Conservation (phyloP, 2,113 vertebrate species). For the Tyto alba region DNA sequence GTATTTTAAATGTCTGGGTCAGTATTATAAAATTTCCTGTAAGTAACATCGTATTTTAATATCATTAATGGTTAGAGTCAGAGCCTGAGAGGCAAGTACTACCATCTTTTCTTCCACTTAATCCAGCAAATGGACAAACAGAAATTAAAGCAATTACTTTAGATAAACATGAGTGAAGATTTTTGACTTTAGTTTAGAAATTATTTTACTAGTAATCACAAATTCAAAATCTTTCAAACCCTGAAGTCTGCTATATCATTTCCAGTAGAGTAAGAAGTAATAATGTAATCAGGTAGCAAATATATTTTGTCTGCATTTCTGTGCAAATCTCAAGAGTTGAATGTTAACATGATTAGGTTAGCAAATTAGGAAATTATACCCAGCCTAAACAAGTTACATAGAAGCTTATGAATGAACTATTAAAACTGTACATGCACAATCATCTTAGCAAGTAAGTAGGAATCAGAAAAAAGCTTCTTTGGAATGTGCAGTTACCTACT, state of each 20-base stretch:
- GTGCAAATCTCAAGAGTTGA: neutral
- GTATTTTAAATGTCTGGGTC: neutral
- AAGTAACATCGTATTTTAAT: neutral
- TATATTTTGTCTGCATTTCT: neutral
- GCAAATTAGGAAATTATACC: neutral
- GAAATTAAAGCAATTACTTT: neutral
- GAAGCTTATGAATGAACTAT: neutral
- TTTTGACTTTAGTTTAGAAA: neutral
- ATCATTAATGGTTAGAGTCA: neutral
- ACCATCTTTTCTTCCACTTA: neutral
- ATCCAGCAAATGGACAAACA: neutral
- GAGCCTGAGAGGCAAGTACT: neutral
- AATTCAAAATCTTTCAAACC: neutral
- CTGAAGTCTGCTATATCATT: neutral
- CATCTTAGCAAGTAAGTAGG: neutral
- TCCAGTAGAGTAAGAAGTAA: neutral
- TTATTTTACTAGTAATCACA: neutral
- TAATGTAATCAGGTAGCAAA: neutral
- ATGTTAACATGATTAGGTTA: neutral
- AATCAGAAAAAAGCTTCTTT: neutral
- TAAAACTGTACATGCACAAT: neutral
- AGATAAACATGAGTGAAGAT: neutral
- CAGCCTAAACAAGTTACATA: neutral
- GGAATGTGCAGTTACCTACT: neutral
- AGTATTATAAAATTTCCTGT: neutral